These are phyloP conservation scores for Microtus agrestis DNA, from an alignment of 2,797 vertebrate genomes.

Conservation along the genomic window DNA sequence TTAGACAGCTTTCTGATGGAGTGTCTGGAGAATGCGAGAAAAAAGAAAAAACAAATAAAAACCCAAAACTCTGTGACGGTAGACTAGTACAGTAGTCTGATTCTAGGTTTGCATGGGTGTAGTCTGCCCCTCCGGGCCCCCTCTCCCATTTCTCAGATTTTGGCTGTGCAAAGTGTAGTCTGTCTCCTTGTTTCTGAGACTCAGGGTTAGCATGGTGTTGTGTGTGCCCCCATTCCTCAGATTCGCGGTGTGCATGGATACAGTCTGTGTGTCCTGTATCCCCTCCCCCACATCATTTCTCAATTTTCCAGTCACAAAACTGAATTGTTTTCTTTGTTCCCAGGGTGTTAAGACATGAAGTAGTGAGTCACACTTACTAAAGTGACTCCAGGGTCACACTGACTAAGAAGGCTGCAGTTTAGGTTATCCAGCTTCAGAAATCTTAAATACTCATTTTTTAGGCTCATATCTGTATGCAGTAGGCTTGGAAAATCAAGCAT, in stretches of 20 bases:
- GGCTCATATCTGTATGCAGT: neutral
- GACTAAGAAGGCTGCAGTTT: neutral
- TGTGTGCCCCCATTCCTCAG: neutral
- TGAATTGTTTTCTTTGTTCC: neutral
- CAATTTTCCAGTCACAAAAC: neutral
- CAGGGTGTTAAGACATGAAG: neutral
- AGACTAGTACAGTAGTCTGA: neutral
- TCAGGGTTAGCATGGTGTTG: neutral
- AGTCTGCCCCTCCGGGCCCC: neutral
- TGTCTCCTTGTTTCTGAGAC: neutral
- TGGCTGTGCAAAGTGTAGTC: neutral
- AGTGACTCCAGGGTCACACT: neutral
- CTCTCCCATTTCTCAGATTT: neutral
- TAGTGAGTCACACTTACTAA: neutral
- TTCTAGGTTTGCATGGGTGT: neutral
- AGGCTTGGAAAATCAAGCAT: neutral
- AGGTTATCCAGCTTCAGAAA: neutral
- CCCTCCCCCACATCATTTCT: neutral
- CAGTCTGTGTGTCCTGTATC: neutral
- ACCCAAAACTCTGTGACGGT: too few species aligned
- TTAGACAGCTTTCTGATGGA: neutral
- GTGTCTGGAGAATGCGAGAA: neutral
- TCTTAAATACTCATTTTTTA: neutral
- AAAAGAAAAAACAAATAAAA: neutral
- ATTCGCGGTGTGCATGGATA: fast-evolving